Base-by-base conservation (phyloP, 2,888 invertebrate species). In the Drosophila monieri region DNA sequence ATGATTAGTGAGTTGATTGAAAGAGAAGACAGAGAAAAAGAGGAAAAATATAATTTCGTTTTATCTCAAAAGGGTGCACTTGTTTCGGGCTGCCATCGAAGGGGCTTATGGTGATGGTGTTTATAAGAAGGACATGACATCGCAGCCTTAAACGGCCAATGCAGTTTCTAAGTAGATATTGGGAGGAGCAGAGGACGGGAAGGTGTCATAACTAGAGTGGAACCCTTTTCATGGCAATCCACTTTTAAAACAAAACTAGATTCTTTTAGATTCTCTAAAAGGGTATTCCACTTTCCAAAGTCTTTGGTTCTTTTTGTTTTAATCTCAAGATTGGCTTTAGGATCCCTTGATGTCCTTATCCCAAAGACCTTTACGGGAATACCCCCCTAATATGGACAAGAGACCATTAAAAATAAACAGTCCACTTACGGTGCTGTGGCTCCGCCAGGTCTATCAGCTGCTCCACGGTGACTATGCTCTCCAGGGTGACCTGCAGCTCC, bases 391-490 rank as follows among this genome's bases (percentile, higher is more conserved):
- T 15, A 2, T 8, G 12, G 37, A 18, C 23, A 10, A 10, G 9
- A 9, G 12, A 35, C 6, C 10, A 21, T 43, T 12, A 6, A 23
- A 21, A 10, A 30, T 1, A 14, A n/a, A 9, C 4, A 1, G 6
- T 23, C 49, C 53, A 93, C 95, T 95, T 93, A 96, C 96, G 93
- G 92, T 95, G 95, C 84, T 95, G 94, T 15, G 95, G 95, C 89
- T 95, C 95, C 1, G 96, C 95, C 52, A 95, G 92, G 53, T 94
- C 93, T 60, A 97, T 94, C 2, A 97, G 92, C 46, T 94, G 93
- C 90, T 97, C 97, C 58, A 97, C 93, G 8, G 95, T 94, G 53
- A 94, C 93, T 61, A 97, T 93, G 72, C 95, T 94, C 90, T 96
- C 96, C 47, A 95, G 91, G 12, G 95, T 94, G 49, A 96, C 93